Conservation (phyloP, 2,797 vertebrate species). For the Gallirallus australis region DNA sequence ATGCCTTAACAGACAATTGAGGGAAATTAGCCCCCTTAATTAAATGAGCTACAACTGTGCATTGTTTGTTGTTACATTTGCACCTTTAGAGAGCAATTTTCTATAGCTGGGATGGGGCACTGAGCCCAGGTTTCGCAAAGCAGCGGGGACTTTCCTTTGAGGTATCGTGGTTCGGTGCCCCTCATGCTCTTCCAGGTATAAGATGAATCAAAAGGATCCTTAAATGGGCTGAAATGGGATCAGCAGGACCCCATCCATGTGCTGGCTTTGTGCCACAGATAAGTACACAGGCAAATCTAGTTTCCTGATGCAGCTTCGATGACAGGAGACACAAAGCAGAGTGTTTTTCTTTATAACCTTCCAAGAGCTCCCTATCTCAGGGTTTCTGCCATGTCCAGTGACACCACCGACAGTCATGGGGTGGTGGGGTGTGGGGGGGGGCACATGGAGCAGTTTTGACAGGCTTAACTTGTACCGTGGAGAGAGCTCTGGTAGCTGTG, state of each 20-base stretch:
- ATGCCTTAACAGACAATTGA: constrained; percentile 59
- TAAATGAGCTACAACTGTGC: constrained; percentile 60
- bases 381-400: background rate
- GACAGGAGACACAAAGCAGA: background rate
- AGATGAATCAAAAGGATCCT: background rate
- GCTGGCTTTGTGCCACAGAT: background rate
- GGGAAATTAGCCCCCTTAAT: constrained; percentile 73
- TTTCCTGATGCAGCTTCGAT: background rate
- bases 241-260: background rate
- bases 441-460: background rate
- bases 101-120: background rate
- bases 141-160: background rate
- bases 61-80: constrained; percentile 41
- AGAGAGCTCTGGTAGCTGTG: background rate
- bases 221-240: background rate
- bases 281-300: background rate
- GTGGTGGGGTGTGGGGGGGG: background rate
- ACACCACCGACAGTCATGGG: fast-evolving
- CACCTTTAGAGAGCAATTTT: background rate
- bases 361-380: background rate
- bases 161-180: background rate
- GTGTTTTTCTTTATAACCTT: background rate
- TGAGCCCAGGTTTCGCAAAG: background rate
- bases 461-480: background rate
- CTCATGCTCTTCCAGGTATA: fast-evolving